phyloP scores from a whole-genome alignment of 2,888 invertebrate species.

The Stenolophus ochropezus region DNA sequence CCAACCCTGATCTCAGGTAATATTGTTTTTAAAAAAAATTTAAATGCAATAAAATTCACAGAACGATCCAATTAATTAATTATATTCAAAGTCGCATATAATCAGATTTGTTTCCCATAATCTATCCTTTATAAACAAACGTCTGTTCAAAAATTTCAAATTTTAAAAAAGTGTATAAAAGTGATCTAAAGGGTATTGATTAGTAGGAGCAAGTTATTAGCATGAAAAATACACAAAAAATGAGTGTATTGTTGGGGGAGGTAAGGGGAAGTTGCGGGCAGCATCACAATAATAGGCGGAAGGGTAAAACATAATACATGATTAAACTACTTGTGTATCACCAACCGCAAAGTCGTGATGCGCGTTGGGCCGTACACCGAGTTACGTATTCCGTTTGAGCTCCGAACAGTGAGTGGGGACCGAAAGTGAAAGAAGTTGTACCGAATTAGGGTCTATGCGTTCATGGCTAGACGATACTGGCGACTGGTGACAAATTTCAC shows the following conservation, averaged over 20 bases:
- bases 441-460: conserved; percentile 46
- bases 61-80: no score
- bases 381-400: conserved; percentile 53
- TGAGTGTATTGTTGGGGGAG: background rate
- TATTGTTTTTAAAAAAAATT: no score
- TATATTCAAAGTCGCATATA: no score
- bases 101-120: no score
- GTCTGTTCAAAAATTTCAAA: no score
- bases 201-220: background rate
- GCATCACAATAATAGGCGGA: conserved; percentile 19
- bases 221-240: background rate
- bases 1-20: no score
- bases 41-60: no score
- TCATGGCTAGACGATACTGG: background rate
- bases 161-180: no score
- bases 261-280: background rate
- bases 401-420: conserved; percentile 26
- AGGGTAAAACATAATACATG: conserved; percentile 58
- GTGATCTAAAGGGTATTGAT: background rate
- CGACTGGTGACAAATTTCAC: background rate
- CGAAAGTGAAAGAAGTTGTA: conserved; percentile 55
- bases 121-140: no score
- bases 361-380: conserved; percentile 8
- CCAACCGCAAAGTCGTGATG: background rate
- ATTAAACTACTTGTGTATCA: conserved; percentile 48